These are phyloP conservation scores for Phenganax subtilis DNA, from an alignment of 92 coral and sea anemone species.

Conservation along the genomic window DNA sequence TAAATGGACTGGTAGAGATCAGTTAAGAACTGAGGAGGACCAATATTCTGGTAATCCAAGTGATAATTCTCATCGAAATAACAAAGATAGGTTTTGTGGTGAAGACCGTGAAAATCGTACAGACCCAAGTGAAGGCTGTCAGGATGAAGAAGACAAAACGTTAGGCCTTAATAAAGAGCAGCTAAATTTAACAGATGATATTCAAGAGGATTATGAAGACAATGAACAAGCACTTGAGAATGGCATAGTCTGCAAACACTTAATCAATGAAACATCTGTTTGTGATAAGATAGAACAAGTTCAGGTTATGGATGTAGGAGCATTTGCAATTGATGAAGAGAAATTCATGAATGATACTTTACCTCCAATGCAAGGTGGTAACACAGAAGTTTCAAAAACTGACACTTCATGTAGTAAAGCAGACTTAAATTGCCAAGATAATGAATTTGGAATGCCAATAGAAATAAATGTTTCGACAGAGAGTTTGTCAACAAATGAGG, in stretches of 20 bases:
- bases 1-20: neutral
- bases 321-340: neutral
- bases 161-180: no score
- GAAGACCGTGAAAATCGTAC: no score
- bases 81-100: no score
- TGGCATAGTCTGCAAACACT: neutral
- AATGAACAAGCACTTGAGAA: neutral
- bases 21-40: neutral
- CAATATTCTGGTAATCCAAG: neutral
- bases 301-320: neutral
- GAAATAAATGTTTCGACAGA: neutral
- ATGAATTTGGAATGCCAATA: neutral
- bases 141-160: no score
- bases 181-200: neutral
- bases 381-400: neutral
- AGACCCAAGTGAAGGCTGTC: no score
- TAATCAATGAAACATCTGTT: neutral
- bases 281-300: neutral
- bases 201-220: neutral
- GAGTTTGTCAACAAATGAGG: conserved; percentile 6
- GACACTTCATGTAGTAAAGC: neutral
- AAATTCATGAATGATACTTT: neutral
- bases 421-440: neutral
- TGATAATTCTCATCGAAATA: neutral
- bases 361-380: neutral